These are phyloP conservation scores for Lepidostoma basale DNA, from an alignment of 1,140 invertebrate species.

Conservation along the genomic window DNA sequence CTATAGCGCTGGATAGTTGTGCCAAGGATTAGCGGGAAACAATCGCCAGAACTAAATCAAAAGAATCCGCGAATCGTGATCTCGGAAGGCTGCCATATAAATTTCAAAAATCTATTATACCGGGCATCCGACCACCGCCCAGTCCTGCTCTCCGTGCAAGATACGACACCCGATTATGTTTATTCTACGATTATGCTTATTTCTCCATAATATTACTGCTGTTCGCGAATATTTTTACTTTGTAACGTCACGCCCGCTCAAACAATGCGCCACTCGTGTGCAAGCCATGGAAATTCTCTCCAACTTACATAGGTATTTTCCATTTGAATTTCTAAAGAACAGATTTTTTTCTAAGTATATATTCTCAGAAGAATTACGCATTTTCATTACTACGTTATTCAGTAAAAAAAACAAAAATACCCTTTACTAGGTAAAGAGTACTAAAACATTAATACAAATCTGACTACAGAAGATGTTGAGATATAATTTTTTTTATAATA, in stretches of 20 bases:
- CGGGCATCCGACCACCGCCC: slow-evolving; percentile 23
- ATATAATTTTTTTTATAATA: no score
- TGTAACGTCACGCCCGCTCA: slow-evolving; percentile 27
- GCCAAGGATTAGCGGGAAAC: slow-evolving; percentile 34
- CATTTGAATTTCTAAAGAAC: no score
- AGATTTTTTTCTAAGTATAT: no score
- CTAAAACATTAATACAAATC: no score
- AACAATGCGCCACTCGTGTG: slow-evolving; percentile 30
- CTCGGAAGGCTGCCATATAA: slow-evolving; percentile 39
- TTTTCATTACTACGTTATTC: no score
- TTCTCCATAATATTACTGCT: slow-evolving; percentile 23
- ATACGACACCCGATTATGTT: slow-evolving; percentile 42
- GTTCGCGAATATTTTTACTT: slow-evolving; percentile 33
- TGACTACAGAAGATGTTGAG: no score
- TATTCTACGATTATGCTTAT: slow-evolving; percentile 39
- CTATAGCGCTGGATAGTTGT: slow-evolving; percentile 6
- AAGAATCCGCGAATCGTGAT: slow-evolving; percentile 43
- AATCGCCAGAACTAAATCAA: slow-evolving; percentile 39
- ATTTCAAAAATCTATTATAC: slow-evolving; percentile 46
- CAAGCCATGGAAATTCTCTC: background rate
- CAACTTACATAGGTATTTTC: no score
- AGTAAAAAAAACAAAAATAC: no score
- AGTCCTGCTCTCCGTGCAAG: slow-evolving; percentile 32
- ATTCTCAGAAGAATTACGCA: no score
- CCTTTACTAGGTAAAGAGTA: no score